Conservation (phyloP, 2,797 vertebrate species). For the Argentina silus region DNA sequence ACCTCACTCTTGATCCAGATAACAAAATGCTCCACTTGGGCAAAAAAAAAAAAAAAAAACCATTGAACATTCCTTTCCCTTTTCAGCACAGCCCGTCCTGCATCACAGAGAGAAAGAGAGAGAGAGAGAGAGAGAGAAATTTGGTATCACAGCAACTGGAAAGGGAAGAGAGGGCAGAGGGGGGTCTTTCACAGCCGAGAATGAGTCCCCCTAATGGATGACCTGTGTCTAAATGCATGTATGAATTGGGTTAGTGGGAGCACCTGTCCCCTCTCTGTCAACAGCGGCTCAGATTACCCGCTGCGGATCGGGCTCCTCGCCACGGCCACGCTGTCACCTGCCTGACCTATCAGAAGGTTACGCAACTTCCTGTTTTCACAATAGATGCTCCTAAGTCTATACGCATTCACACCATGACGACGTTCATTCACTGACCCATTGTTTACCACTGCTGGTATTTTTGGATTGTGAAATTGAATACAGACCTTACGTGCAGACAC, state of each 20-base stretch:
- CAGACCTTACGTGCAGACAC: neutral
- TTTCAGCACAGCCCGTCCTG: slow-evolving; percentile 57
- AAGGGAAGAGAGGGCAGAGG: slow-evolving; percentile 61
- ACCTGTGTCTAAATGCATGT: slow-evolving; percentile 69
- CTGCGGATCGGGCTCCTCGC: slow-evolving; percentile 22
- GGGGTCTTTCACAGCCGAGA: slow-evolving; percentile 60
- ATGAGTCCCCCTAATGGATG: slow-evolving; percentile 75
- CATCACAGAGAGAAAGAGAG: no score
- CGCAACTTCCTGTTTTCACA: slow-evolving; percentile 70
- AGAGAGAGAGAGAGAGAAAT: no score
- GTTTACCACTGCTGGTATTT: slow-evolving; percentile 16
- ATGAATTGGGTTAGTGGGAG: slow-evolving; percentile 74
- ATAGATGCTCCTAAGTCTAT: neutral
- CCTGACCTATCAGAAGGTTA: slow-evolving; percentile 41
- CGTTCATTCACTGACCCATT: neutral
- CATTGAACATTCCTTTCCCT: slow-evolving; percentile 71
- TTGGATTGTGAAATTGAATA: neutral
- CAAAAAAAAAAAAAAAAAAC: no score
- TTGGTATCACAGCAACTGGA: slow-evolving; percentile 74
- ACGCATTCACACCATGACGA: neutral
- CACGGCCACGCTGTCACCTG: slow-evolving; percentile 56
- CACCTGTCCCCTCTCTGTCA: slow-evolving; percentile 82
- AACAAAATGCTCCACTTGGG: slow-evolving; percentile 66
- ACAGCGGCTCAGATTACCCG: slow-evolving; percentile 76
- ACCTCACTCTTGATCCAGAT: neutral